Conservation (phyloP, 2,888 invertebrate genomes). For the Hypena proboscidalis region DNA sequence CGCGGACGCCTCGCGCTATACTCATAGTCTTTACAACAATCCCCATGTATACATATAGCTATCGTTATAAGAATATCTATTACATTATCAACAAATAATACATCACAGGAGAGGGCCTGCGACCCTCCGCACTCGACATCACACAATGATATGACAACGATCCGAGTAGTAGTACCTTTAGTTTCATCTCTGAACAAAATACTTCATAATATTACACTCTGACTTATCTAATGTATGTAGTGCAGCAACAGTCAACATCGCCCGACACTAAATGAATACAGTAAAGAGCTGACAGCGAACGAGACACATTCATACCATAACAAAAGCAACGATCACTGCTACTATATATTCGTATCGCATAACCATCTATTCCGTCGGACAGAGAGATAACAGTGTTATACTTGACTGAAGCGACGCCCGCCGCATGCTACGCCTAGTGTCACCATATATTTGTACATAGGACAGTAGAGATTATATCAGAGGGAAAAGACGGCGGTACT, state of each 20-base stretch:
- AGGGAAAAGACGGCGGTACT: conserved; percentile 10
- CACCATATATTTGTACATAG: conserved; percentile 33
- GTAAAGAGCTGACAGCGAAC: conserved; percentile 1
- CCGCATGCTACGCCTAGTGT: conserved; percentile 2
- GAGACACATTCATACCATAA: conserved; percentile 8
- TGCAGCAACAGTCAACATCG: conserved; percentile 28
- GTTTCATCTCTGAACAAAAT: conserved; percentile 26
- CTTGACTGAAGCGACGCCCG: background rate
- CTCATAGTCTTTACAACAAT: conserved; percentile 47
- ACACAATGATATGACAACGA: conserved; percentile 79
- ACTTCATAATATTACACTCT: conserved; percentile 32
- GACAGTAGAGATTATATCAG: conserved; percentile 23
- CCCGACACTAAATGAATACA: background rate
- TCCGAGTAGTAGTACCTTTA: conserved; percentile 40
- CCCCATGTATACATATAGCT: conserved; percentile 62
- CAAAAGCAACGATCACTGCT: conserved; percentile 29
- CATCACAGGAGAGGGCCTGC: conserved; percentile 20
- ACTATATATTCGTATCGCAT: conserved; percentile 11
- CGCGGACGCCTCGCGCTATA: conserved; percentile 34
- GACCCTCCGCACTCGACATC: conserved; percentile 50
- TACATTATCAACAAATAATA: conserved; percentile 63
- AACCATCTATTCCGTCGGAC: conserved; percentile 3
- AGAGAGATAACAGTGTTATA: conserved; percentile 6
- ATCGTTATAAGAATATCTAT: conserved; percentile 56
- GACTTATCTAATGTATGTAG: conserved; percentile 19